A percentile compares a stretch with the other conserved stretches of the same genome.
phyloP scores from a whole-genome alignment of 2,113 vertebrate species.

The Fregata magnificens region DNA sequence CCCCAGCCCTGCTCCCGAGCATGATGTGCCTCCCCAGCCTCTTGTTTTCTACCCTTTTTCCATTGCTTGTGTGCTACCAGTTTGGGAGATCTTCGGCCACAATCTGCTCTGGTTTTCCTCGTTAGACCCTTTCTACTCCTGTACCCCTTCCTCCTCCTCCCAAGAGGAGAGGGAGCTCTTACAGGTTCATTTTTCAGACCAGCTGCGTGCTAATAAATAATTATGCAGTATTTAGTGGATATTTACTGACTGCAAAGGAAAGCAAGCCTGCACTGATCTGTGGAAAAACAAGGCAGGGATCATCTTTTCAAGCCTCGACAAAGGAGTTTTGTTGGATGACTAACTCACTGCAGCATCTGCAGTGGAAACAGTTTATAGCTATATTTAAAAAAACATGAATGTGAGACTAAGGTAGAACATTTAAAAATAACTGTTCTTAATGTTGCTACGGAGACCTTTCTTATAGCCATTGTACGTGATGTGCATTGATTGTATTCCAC shows the following conservation, averaged over 20 bases:
- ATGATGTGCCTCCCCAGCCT: not conserved
- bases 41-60: not conserved
- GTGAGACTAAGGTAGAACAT: not conserved
- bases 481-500: not conserved
- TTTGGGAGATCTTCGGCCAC: not conserved
- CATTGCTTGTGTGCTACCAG: not conserved
- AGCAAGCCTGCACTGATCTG: not conserved
- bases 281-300: not conserved
- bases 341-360: not conserved
- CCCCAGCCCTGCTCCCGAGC: not conserved
- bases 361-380: not conserved
- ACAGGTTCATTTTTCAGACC: not conserved
- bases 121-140: not conserved
- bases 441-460: constrained; percentile 47
- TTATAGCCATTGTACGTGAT: not conserved
- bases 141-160: not conserved
- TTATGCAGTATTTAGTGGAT: not conserved
- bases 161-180: not conserved
- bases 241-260: not conserved
- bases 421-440: constrained; percentile 52
- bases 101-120: not conserved
- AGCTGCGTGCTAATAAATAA: not conserved
- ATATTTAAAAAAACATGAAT: not conserved
- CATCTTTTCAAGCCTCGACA: not conserved
- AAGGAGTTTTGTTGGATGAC: not conserved